These are phyloP conservation scores for Homalodisca vitripennis DNA, from an alignment of 1,140 invertebrate species.

Conservation along the genomic window DNA sequence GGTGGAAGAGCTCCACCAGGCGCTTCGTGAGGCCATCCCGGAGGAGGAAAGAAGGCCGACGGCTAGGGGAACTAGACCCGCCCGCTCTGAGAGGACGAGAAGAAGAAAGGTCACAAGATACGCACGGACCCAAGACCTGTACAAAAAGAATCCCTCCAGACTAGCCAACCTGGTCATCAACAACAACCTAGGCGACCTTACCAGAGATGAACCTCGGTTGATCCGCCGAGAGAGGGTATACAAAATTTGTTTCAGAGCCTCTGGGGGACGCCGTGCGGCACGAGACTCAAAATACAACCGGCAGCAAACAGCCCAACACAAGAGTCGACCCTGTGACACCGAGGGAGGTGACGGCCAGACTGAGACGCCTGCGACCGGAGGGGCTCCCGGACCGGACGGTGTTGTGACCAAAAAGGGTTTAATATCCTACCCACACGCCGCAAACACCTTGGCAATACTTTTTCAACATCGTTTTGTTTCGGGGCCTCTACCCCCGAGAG, in stretches of 20 bases:
- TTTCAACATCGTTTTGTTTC: conserved; percentile 20
- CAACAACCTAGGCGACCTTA: neutral
- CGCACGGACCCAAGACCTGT: neutral
- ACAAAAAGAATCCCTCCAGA: neutral
- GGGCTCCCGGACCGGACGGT: neutral
- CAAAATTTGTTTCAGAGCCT: neutral
- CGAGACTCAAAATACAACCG: neutral
- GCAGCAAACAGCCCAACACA: neutral
- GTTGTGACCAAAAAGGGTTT: neutral
- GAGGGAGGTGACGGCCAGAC: neutral
- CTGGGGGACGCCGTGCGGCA: neutral
- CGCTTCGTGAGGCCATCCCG: neutral
- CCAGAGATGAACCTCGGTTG: neutral
- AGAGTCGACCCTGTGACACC: neutral
- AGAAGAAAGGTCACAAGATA: no score
- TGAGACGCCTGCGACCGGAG: neutral
- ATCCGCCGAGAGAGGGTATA: neutral
- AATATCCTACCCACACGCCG: neutral
- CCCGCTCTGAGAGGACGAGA: no score
- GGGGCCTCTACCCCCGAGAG: neutral
- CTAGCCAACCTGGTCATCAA: neutral
- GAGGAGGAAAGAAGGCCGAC: neutral
- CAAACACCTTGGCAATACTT: conserved; percentile 9
- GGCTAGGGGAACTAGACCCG: neutral
- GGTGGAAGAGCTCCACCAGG: neutral